Base-by-base conservation (phyloP, 2,888 invertebrate genomes). In the Zelleria hepariella region DNA sequence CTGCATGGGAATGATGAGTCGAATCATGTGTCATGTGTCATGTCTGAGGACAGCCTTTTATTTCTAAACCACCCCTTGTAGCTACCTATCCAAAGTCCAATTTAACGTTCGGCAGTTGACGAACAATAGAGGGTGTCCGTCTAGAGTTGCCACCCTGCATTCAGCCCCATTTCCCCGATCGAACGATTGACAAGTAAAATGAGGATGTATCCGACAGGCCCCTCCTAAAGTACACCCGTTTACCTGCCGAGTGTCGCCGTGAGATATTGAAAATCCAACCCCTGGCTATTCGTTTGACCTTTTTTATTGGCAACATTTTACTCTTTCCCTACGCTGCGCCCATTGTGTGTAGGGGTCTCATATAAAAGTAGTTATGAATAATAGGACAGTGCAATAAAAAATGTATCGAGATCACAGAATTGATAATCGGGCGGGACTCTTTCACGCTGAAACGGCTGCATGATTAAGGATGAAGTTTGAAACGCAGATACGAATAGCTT, bases 221-320 rank as follows among this genome's bases (percentile, higher is more conserved):
- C 49, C 42, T 55, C 21, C 25, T 58, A 61, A 59, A 59, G 57
- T 32, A 56, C 60, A 48, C 51, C 57, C 56, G 61, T 60, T 52
- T 60, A 72, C 73, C 64, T 62, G 64, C 60, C 73, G 71, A 69
- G 67, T 67, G 72, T 71, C 75, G 32, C 32, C 15, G 76, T 80
- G 79, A 82, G 82, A 86, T 85, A 86, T 86, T 85, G 82, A 84
- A 83, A 85, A 82, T 80, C 76, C 75, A 74, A 77, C 78, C 75
- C 70, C 65, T 65, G 73, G 78, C 80, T 69, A 79, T 80, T 71
- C 77, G 77, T 80, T 80, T 80, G 83, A 83, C 82, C 84, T 82
- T 84, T 83, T 84, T 83, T 82, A 82, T 82, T 80, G 81, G 80
- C 76, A 79, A 82, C 82, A 84, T 86, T 83, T 84, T 81, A 85